Conservation (phyloP, 2,797 vertebrate species). For the Ptychobarbus kaznakovi region DNA sequence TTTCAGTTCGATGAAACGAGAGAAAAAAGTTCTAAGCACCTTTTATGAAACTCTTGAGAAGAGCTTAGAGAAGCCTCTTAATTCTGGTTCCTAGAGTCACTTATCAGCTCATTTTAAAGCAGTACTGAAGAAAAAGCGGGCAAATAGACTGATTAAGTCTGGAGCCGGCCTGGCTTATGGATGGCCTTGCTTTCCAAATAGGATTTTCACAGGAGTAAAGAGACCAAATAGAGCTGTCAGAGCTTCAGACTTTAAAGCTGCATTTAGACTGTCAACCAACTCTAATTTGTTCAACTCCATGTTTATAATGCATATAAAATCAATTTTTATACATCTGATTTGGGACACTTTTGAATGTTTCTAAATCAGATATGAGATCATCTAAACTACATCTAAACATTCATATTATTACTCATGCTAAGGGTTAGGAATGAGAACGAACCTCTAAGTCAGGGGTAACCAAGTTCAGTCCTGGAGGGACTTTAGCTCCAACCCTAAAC, state of each 20-base stretch:
- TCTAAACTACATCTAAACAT: neutral
- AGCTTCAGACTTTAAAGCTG: neutral
- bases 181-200: conserved; percentile 31
- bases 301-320: neutral
- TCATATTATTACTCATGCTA: neutral
- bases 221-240: neutral
- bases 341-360: neutral
- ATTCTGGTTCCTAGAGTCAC: conserved; percentile 37
- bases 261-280: conserved; percentile 1
- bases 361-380: neutral
- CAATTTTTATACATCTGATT: neutral
- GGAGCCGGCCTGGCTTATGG: conserved; percentile 30
- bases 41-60: conserved; percentile 44
- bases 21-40: conserved; percentile 25
- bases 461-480: no score
- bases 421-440: neutral
- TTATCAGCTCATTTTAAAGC: conserved; percentile 46
- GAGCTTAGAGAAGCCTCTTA: conserved; percentile 47
- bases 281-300: neutral
- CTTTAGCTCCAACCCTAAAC: no score
- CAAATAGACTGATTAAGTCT: conserved; percentile 52
- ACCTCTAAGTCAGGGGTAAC: neutral
- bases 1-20: conserved; percentile 17
- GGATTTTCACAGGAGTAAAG: conserved; percentile 24
- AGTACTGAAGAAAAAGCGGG: conserved; percentile 23